phyloP scores from a whole-genome alignment of 2,888 invertebrate genomes.

The Chrysolina americana region DNA sequence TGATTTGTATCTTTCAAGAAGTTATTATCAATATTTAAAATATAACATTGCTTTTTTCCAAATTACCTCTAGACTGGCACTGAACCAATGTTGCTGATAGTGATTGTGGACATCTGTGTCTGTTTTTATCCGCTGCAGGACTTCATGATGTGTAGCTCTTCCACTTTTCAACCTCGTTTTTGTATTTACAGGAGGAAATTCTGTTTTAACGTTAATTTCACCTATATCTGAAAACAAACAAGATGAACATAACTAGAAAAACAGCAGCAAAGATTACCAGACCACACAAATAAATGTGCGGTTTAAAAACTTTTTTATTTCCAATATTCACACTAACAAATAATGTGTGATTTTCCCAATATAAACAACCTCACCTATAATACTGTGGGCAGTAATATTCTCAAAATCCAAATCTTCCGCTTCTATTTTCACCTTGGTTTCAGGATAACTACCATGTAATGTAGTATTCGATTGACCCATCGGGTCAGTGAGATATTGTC shows the following conservation, averaged over 20 bases:
- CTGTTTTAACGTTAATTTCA: conserved; percentile 54
- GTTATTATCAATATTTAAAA: too few species aligned
- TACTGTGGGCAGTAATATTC: conserved; percentile 67
- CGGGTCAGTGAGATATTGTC: conserved; percentile 46
- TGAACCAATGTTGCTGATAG: conserved; percentile 68
- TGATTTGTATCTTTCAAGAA: too few species aligned
- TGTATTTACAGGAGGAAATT: conserved; percentile 48
- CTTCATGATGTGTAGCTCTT: conserved; percentile 66
- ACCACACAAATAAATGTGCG: too few species aligned
- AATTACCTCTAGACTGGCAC: conserved; percentile 66
- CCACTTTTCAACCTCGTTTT: conserved; percentile 33
- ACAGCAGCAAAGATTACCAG: background rate
- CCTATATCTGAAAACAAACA: conserved; percentile 58
- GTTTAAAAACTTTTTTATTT: too few species aligned
- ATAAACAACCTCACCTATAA: conserved; percentile 64
- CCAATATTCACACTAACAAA: too few species aligned
- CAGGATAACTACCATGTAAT: conserved; percentile 48
- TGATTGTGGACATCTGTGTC: conserved; percentile 63
- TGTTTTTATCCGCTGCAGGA: conserved; percentile 66
- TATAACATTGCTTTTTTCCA: too few species aligned
- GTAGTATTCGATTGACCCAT: conserved; percentile 47
- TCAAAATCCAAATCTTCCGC: conserved; percentile 57
- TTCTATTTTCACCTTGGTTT: conserved; percentile 58
- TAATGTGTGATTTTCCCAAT: too few species aligned
- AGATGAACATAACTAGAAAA: background rate